Conservation (phyloP, 2,113 vertebrate genomes). For the Dermatemys mawii region DNA sequence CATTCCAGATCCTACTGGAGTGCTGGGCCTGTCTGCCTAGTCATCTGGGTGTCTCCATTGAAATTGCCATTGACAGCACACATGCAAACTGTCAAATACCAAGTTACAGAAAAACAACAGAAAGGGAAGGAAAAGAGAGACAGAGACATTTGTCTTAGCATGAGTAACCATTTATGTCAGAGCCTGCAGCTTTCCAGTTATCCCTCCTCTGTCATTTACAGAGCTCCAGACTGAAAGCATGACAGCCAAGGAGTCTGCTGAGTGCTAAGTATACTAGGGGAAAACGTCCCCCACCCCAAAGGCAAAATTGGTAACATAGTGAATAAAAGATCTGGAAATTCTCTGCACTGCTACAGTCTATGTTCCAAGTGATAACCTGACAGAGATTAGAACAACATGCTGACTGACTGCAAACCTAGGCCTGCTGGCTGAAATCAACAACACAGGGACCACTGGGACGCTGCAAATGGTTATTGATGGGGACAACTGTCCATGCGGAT, state of each 20-base stretch:
- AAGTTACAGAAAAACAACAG: background rate
- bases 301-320: conserved; percentile 22
- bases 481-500: fast-evolving
- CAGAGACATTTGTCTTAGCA: conserved; percentile 39
- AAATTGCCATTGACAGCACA: background rate
- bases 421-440: background rate
- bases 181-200: conserved; percentile 39
- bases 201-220: background rate
- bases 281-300: conserved; percentile 15
- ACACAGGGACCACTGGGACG: fast-evolving
- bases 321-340: conserved; percentile 32
- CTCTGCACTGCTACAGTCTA: background rate
- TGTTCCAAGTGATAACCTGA: background rate
- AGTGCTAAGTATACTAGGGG: background rate
- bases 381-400: background rate
- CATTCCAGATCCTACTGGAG: background rate
- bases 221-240: background rate
- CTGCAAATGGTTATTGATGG: background rate
- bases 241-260: background rate
- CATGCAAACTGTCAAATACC: background rate
- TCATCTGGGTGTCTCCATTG: background rate
- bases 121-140: conserved; percentile 13
- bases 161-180: conserved; percentile 36
- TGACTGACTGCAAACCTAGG: background rate
- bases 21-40: background rate